Evolutionary conservation across 2,113 vertebrate species (phyloP).

Genomic region (Sylvilagus bachmani): DNA sequence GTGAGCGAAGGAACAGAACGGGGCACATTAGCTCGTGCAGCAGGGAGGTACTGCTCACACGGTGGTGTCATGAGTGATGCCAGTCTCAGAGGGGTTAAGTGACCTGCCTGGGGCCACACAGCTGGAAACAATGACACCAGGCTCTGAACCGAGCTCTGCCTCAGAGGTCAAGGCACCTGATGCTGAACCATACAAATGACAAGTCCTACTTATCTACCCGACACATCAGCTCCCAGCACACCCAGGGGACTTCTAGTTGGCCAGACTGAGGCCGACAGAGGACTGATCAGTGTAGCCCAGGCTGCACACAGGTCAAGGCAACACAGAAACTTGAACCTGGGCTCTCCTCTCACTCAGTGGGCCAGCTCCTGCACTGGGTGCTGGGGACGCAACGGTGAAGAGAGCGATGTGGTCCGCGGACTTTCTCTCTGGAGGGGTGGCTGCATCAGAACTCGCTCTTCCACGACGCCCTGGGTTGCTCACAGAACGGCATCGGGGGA

Average conservation of each 20-base stretch:
- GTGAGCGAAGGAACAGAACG: rapidly evolving
- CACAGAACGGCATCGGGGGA: conserved; percentile 2
- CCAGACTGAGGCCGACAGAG: neutral
- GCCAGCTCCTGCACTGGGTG: neutral
- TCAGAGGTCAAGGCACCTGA: neutral
- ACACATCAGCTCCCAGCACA: neutral
- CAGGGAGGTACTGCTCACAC: neutral
- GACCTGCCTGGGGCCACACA: neutral
- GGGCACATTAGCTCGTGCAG: neutral
- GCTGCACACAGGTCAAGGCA: rapidly evolving
- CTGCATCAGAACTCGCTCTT: neutral
- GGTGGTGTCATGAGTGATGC: rapidly evolving
- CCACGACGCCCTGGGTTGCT: neutral
- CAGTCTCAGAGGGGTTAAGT: neutral
- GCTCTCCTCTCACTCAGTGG: neutral
- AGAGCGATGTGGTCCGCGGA: rapidly evolving
- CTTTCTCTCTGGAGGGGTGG: neutral
- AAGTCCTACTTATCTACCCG: neutral
- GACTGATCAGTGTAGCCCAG: neutral
- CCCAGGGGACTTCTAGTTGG: neutral
- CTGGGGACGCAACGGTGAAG: rapidly evolving
- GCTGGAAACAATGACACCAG: neutral
- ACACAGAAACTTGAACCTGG: neutral
- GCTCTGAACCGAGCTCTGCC: neutral
- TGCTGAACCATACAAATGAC: neutral